Evolutionary conservation across 1,140 invertebrate genomes (phyloP).

Genomic region (Ctenoplectra terminalis): DNA sequence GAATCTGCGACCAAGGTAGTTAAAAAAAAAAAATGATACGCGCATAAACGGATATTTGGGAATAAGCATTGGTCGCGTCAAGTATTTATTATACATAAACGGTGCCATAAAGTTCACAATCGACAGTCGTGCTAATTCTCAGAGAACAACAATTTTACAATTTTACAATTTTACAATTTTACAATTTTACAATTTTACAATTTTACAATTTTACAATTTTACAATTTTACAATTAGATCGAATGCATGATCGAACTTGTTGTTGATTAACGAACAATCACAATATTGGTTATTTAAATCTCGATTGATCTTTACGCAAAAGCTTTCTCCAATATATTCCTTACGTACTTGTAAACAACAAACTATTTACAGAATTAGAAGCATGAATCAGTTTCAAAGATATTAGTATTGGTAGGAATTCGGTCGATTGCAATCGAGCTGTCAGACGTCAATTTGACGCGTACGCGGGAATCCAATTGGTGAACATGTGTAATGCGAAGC

Average conservation of each 20-base stretch:
- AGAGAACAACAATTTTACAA: too few relatives aligned
- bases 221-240: too few relatives aligned
- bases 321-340: too few relatives aligned
- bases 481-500: not conserved
- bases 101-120: not conserved
- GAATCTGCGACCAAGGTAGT: too few relatives aligned
- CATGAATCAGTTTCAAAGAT: constrained; percentile 11
- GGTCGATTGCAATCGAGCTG: constrained; percentile 25
- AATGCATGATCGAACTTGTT: not conserved
- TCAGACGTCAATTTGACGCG: constrained; percentile 36
- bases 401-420: not conserved
- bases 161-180: too few relatives aligned
- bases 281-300: not conserved
- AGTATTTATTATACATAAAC: not conserved
- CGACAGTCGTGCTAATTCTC: not conserved
- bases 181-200: too few relatives aligned
- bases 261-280: too few relatives aligned
- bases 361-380: constrained; percentile 4
- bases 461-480: constrained; percentile 27
- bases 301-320: too few relatives aligned
- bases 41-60: not conserved
- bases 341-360: too few relatives aligned
- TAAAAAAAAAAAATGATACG: too few relatives aligned
- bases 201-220: too few relatives aligned
- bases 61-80: not conserved